A percentile compares a stretch with the other conserved stretches of the same genome.
Conservation (phyloP, 2,797 vertebrate species). For the Ispidina lecontei region DNA sequence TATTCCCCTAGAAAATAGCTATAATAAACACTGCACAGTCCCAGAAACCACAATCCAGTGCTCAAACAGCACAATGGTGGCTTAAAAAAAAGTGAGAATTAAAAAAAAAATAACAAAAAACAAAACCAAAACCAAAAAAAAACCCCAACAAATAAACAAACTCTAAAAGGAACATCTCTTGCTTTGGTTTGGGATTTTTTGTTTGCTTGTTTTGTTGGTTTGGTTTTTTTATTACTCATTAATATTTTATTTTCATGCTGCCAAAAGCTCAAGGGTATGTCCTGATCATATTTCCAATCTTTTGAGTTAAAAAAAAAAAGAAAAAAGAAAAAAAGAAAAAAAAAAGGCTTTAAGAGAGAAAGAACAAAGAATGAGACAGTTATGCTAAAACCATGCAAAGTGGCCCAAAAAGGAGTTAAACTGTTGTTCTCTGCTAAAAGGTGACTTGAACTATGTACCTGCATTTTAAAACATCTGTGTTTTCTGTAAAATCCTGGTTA, state of each 20-base stretch:
- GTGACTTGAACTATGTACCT: background rate
- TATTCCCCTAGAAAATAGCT: background rate
- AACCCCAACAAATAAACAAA: too few species aligned
- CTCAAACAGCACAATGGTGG: accelerated
- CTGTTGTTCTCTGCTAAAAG: background rate
- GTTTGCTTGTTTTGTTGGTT: too few species aligned
- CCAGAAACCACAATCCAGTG: background rate
- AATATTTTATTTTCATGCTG: background rate
- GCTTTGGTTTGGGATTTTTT: background rate
- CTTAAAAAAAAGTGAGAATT: background rate
- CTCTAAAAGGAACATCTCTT: background rate
- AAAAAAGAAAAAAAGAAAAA: background rate
- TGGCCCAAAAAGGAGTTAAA: background rate
- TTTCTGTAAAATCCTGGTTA: background rate
- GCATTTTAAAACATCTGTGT: background rate
- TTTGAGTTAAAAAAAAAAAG: background rate
- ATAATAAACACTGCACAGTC: accelerated
- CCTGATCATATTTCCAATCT: background rate
- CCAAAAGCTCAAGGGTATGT: background rate
- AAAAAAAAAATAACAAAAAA: too few species aligned
- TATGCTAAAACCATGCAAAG: background rate
- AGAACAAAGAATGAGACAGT: background rate
- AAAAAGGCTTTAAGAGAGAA: background rate
- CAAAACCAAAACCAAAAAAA: too few species aligned
- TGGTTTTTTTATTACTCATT: background rate